These are phyloP conservation scores for Psilanteris sp. DNA, from an alignment of 1,140 invertebrate species.

Conservation along the genomic window DNA sequence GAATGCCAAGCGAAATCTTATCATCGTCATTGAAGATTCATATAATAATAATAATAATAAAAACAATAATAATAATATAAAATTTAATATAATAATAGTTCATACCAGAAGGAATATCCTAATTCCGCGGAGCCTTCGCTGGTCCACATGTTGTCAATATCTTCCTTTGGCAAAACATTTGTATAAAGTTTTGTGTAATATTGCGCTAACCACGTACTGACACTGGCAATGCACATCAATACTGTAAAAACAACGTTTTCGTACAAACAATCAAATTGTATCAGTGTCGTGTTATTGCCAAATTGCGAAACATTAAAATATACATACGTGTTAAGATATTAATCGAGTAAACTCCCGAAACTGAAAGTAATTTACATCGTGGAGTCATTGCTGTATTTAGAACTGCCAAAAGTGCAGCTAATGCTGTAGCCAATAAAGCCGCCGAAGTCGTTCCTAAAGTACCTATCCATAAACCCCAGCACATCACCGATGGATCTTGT, in stretches of 20 bases:
- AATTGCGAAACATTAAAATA: background rate
- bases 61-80: too few relatives aligned
- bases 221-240: constrained; percentile 84
- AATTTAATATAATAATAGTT: constrained; percentile 61
- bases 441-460: constrained; percentile 84
- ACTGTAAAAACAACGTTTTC: constrained; percentile 84
- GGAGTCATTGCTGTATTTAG: constrained; percentile 89
- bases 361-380: constrained; percentile 85
- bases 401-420: constrained; percentile 87
- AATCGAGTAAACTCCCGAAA: constrained; percentile 90
- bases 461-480: constrained; percentile 86
- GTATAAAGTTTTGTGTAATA: constrained; percentile 86
- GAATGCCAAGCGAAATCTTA: too few relatives aligned
- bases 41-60: too few relatives aligned
- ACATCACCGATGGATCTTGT: constrained; percentile 84
- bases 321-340: constrained; percentile 87
- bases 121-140: constrained; percentile 85
- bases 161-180: constrained; percentile 89
- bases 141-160: constrained; percentile 86
- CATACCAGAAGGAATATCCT: constrained; percentile 89
- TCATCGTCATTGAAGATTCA: too few relatives aligned
- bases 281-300: too few relatives aligned
- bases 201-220: constrained; percentile 87
- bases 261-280: too few relatives aligned
- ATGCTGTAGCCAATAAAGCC: constrained; percentile 84